Conservation (phyloP, 2,113 vertebrate genomes). For the Xiphophorus couchianus region DNA sequence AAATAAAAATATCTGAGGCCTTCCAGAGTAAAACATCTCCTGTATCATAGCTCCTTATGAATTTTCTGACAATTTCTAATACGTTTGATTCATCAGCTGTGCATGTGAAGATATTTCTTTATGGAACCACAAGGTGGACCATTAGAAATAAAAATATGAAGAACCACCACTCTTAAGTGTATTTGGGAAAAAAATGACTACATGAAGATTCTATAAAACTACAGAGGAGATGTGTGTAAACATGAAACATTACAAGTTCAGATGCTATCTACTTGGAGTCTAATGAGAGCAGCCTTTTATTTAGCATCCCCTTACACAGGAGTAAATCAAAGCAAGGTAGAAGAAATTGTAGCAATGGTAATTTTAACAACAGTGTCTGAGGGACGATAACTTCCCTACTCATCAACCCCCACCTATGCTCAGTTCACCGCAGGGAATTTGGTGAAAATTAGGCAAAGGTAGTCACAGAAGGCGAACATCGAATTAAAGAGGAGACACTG, state of each 20-base stretch:
- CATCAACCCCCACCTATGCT: neutral
- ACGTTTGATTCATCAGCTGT: neutral
- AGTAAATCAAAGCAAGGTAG: neutral
- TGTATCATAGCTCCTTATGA: neutral
- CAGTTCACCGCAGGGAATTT: neutral
- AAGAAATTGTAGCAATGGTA: neutral
- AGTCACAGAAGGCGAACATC: neutral
- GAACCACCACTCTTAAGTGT: neutral
- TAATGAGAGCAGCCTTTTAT: slow-evolving; percentile 24
- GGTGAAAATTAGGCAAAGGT: slow-evolving; percentile 11
- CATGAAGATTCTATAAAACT: slow-evolving; percentile 8
- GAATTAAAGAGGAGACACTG: neutral
- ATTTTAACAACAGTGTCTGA: neutral
- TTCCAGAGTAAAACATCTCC: neutral
- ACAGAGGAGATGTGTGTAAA: slow-evolving; percentile 23
- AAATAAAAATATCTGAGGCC: no score
- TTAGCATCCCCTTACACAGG: neutral
- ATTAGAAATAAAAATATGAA: neutral
- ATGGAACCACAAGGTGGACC: no score
- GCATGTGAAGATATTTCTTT: neutral
- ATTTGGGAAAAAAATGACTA: neutral
- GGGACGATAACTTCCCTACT: slow-evolving; percentile 12
- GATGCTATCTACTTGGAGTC: slow-evolving; percentile 8
- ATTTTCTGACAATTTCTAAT: no score
- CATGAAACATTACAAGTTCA: slow-evolving; percentile 32